Conservation (phyloP, 2,113 vertebrate genomes). For the Maccullochella peelii region DNA sequence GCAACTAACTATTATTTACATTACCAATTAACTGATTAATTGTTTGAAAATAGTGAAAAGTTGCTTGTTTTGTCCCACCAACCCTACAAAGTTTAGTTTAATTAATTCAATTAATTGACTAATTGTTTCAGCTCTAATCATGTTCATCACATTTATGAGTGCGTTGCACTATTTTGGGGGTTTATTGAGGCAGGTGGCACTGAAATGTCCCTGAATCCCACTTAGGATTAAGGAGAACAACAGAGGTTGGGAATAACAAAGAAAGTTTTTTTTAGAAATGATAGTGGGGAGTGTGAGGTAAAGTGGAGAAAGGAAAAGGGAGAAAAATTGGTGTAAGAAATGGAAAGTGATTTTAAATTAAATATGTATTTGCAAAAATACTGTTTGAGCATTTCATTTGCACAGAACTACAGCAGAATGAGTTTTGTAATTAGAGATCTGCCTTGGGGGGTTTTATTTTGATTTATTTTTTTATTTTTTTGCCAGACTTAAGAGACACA, state of each 20-base stretch:
- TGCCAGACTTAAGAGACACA: background rate
- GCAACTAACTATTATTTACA: background rate
- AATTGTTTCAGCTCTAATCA: background rate
- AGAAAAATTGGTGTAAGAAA: slow-evolving; percentile 12
- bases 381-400: slow-evolving; percentile 45
- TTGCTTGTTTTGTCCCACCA: background rate
- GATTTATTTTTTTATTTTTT: background rate
- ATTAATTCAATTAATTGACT: background rate
- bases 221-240: background rate
- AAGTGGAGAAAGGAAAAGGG: background rate
- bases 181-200: background rate
- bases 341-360: slow-evolving; percentile 49
- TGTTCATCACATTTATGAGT: background rate
- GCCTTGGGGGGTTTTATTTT: slow-evolving; percentile 3
- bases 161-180: background rate
- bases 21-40: background rate
- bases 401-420: slow-evolving; percentile 24
- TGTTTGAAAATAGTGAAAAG: background rate
- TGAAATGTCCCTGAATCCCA: background rate
- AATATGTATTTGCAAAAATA: slow-evolving; percentile 46
- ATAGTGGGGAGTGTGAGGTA: slow-evolving; percentile 9
- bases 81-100: background rate
- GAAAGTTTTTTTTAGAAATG: background rate
- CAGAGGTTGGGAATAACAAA: background rate
- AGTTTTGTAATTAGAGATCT: slow-evolving; percentile 37